Evolutionary conservation across 1,140 invertebrate species (phyloP).

Genomic region (Colletes gigas): DNA sequence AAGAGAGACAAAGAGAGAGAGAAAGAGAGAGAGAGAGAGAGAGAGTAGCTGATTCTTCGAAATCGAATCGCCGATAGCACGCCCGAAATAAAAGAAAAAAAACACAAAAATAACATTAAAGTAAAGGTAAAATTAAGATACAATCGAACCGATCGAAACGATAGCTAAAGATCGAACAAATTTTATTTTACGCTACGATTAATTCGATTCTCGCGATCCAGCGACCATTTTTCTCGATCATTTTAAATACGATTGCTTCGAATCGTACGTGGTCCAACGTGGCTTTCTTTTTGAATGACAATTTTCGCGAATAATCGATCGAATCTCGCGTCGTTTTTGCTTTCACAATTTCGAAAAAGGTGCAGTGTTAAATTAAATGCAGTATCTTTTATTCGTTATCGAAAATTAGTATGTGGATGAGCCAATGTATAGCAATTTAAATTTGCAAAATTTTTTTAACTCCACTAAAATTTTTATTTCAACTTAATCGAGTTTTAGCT

Average conservation of each 20-base stretch:
- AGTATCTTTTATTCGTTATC: too few relatives aligned
- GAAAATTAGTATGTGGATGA: too few relatives aligned
- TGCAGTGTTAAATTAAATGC: too few relatives aligned
- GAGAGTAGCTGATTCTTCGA: slow-evolving; percentile 19
- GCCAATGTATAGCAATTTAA: too few relatives aligned
- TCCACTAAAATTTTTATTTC: too few relatives aligned
- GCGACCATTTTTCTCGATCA: neutral
- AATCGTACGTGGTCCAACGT: neutral
- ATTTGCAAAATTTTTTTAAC: too few relatives aligned
- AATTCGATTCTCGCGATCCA: slow-evolving; percentile 2
- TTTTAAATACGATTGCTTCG: neutral
- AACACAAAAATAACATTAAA: neutral
- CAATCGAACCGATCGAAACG: neutral
- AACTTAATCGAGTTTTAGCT: too few relatives aligned
- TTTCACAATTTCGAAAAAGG: too few relatives aligned
- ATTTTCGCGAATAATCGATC: too few relatives aligned
- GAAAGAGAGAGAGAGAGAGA: neutral
- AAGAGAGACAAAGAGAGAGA: neutral
- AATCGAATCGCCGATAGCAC: slow-evolving; percentile 25
- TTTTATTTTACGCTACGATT: slow-evolving; percentile 1
- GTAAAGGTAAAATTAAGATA: neutral
- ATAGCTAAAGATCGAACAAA: slow-evolving; percentile 21
- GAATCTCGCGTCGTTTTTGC: too few relatives aligned
- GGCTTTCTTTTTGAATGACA: neutral
- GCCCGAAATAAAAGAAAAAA: slow-evolving; percentile 17